These are phyloP conservation scores for Piscicola geometra DNA, from an alignment of 2,888 invertebrate species.

Conservation along the genomic window DNA sequence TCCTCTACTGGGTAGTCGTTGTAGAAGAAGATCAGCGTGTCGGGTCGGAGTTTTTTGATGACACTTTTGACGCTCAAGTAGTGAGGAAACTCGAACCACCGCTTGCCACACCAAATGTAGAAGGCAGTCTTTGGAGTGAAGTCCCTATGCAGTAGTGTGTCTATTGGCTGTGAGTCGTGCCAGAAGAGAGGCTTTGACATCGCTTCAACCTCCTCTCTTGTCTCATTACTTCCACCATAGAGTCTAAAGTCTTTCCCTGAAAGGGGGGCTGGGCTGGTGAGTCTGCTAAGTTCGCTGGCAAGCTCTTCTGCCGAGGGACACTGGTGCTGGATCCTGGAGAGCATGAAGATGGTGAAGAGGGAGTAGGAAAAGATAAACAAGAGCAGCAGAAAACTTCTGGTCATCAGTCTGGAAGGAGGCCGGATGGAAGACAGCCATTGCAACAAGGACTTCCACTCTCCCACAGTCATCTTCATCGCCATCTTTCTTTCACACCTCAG, in stretches of 20 bases:
- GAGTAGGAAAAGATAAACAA: conserved; percentile 32
- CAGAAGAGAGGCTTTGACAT: background rate
- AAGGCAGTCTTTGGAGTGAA: conserved; percentile 43
- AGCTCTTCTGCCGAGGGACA: conserved; percentile 33
- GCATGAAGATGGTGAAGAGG: conserved; percentile 32
- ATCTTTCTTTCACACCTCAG: too few species aligned
- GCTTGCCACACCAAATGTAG: conserved; percentile 50
- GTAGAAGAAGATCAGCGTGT: conserved; percentile 49
- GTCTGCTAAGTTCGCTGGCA: conserved; percentile 7
- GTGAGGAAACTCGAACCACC: conserved; percentile 49
- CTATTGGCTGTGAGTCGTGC: conserved; percentile 29
- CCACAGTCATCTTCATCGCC: too few species aligned
- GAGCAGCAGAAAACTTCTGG: conserved; percentile 1
- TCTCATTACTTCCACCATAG: background rate
- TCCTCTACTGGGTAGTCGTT: conserved; percentile 45
- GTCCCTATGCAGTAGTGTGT: conserved; percentile 36
- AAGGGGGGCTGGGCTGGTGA: background rate
- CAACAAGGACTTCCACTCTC: too few species aligned
- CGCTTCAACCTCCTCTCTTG: background rate
- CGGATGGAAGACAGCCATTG: background rate
- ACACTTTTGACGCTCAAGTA: conserved; percentile 50
- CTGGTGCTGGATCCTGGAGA: conserved; percentile 29
- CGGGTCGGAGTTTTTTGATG: conserved; percentile 48
- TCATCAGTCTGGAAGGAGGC: conserved; percentile 5
- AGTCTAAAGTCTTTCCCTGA: background rate